phyloP scores from a whole-genome alignment of 2,888 invertebrate genomes.

The Cataglyphis rosenhaueri region DNA sequence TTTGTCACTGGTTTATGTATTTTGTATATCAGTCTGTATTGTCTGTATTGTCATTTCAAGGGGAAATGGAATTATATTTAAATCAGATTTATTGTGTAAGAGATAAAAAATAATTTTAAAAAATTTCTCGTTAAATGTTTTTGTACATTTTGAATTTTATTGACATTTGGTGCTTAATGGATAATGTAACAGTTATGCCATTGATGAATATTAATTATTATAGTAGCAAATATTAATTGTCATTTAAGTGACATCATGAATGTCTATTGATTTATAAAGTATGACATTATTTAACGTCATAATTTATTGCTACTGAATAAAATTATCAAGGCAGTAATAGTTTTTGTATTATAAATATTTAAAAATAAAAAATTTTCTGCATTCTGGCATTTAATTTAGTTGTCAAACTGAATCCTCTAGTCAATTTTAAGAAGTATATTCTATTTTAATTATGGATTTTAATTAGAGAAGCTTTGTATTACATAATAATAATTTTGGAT shows the following conservation, averaged over 20 bases:
- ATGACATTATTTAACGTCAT: not conserved
- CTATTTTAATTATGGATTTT: not conserved
- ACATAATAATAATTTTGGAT: no score
- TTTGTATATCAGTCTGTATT: not conserved
- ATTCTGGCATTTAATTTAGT: not conserved
- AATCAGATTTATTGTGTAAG: not conserved
- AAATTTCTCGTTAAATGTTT: not conserved
- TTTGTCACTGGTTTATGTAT: not conserved
- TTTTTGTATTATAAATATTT: not conserved
- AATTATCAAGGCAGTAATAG: constrained; percentile 10
- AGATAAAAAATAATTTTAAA: not conserved
- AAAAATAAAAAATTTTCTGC: not conserved
- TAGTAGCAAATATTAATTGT: constrained; percentile 36
- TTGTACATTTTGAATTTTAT: constrained; percentile 14
- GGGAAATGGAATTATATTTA: constrained; percentile 6
- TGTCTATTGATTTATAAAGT: constrained; percentile 6
- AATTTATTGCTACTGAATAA: constrained; percentile 4
- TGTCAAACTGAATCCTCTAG: not conserved
- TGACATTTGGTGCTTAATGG: constrained; percentile 22
- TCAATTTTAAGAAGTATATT: not conserved
- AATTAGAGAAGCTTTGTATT: not conserved
- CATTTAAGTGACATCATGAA: not conserved
- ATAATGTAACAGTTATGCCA: constrained; percentile 36
- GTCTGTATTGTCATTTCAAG: not conserved
- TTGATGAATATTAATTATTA: constrained; percentile 36